Evolutionary conservation across 2,888 invertebrate genomes (phyloP).

Genomic region (Cynaeus angustus): DNA sequence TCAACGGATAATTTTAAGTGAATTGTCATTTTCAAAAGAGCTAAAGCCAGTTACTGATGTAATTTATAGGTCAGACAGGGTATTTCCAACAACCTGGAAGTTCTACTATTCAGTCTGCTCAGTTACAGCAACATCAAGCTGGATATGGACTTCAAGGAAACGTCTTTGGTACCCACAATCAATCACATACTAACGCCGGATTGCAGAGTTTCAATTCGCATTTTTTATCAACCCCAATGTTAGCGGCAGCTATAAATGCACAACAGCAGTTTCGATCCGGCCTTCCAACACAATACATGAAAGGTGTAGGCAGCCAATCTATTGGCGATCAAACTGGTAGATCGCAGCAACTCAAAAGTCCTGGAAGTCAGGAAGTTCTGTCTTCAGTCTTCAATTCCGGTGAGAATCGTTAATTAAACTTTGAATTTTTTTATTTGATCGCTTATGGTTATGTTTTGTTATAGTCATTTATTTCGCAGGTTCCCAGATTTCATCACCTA

Average conservation of each 20-base stretch:
- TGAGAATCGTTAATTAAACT: slow-evolving; percentile 59
- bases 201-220: slow-evolving; percentile 74
- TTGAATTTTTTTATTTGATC: too few species aligned
- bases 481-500: slow-evolving; percentile 76
- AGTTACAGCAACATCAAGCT: slow-evolving; percentile 69
- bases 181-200: slow-evolving; percentile 71
- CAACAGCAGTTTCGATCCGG: slow-evolving; percentile 78
- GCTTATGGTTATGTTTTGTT: slow-evolving; percentile 26
- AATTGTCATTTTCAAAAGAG: slow-evolving; percentile 5
- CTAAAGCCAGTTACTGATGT: slow-evolving; percentile 40
- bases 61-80: slow-evolving; percentile 70
- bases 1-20: slow-evolving; percentile 26
- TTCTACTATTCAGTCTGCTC: slow-evolving; percentile 71
- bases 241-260: slow-evolving; percentile 76
- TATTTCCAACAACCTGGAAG: slow-evolving; percentile 73
- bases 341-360: slow-evolving; percentile 76
- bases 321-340: slow-evolving; percentile 66
- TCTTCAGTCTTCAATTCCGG: slow-evolving; percentile 76
- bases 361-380: slow-evolving; percentile 72
- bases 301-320: slow-evolving; percentile 63
- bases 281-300: slow-evolving; percentile 72
- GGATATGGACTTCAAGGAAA: slow-evolving; percentile 73
- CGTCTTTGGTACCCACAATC: slow-evolving; percentile 71
- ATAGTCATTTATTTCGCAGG: slow-evolving; percentile 63
- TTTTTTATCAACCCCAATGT: slow-evolving; percentile 77